Base-by-base conservation (phyloP, 2,113 vertebrate genomes). In the Chrysemys picta region DNA sequence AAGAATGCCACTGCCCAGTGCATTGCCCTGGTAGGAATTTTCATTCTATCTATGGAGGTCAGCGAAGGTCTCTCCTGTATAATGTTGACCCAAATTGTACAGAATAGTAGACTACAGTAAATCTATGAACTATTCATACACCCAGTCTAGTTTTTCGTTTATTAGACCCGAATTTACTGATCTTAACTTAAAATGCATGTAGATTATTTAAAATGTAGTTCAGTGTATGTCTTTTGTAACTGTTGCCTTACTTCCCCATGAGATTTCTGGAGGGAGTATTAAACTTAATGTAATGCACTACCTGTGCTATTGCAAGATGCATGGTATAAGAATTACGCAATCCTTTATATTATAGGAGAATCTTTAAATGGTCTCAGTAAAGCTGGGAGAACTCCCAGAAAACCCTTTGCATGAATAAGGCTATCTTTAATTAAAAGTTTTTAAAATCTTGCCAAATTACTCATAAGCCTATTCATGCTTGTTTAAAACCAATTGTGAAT, bases 101-200 rank as follows among this genome's bases (percentile, higher is more conserved):
- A 85, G 29, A 62, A 53, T 54, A 89, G 47, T 65, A 94, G 84
- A 92, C 42, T 85, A 84, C 94, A 59, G 45, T 89, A 27, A n/a
- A 50, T 87, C 96, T 94, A 93, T 53, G 96, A 96, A 95, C 84
- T 79, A 84, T 57, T 96, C 88, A 82, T 93, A 82, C 91, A 92
- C 84, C 85, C 47, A 95, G 82, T 90, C 90, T 10, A 0, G 3
- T 84, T 88, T 91, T 83, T 25, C 59, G 83, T 54, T 94, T 89
- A 2, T 85, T 96, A 54, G 83, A 88, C 79, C 38, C 93, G n/a
- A 27, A 42, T 59, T 91, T 91, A 91, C 88, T 91, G 87, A 80
- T 83, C 86, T 42, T 87, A 82, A 91, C 88, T 92, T 91, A 57
- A 94, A 94, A 42, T 38, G n/a, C 75, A 85, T 38, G 52, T 45